Evolutionary conservation across 2,113 vertebrate genomes (phyloP), one percentile per base, ranked within the genome.

Genomic region (Sardina pilchardus): DNA sequence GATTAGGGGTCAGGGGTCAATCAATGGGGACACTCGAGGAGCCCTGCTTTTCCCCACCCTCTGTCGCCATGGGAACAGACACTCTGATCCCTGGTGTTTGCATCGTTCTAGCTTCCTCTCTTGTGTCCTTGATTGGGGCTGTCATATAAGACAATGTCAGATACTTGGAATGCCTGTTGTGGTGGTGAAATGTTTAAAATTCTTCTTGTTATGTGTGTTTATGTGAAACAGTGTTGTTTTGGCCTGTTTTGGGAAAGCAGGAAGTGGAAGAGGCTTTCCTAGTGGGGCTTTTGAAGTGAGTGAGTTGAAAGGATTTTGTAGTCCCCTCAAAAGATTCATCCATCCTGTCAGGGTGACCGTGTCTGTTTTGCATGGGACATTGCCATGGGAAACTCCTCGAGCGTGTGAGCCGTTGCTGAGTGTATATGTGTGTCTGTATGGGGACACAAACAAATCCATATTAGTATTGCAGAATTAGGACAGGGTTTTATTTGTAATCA

Each of bases 1-100:
- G 39, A 45, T 82, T 75, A 21, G 44, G 43, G 83, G 50, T 87
- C 67, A 85, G 53, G 86, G 83, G 87, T 83, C 81, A 85, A 42
- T 26, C 48, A 81, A 82, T 50, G 26, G 44, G 81, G 43, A 47
- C 48, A 75, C 63, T 4, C 19, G 50, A 43, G 59, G 19, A 78
- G 71, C 34, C 71, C 16, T 34, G 30, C 71, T 36, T 17, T 36
- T 19, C 34, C 71, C 71, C 30, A 24, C 48, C 21, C 39, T 42
- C 44, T 14, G 86, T 87, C 53, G 21, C 56, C 47, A 85, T 83
- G 84, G 86, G 56, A 82, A 81, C 86, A 85, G 53, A 87, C 75
- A 47, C 42, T 39, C 85, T 34, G 6, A 16, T 48, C 82, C 48
- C 81, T 80, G 82, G 59, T 81, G 80, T 81, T 75, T 56, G 39